Evolutionary conservation across 2,113 vertebrate species (phyloP), one percentile per base, ranked within the genome.

Genomic region (Ammodytes dubius): DNA sequence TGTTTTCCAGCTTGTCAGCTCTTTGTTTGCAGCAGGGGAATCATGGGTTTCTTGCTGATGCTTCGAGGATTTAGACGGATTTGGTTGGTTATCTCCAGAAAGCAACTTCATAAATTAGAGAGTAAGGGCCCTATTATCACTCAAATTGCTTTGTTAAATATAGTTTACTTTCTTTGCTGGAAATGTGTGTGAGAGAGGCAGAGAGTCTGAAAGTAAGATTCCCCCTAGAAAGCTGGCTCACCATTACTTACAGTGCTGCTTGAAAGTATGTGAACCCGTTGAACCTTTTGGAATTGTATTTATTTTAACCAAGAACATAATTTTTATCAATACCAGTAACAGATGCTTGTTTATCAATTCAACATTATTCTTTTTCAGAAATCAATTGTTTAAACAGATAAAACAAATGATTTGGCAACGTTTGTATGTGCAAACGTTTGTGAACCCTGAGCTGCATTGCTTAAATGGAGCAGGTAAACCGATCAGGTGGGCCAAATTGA

Each of bases 1-100:
- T 60, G n/a, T 76, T 85, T 81, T 88, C 65, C 40, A 61, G 54
- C 59, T 59, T 37, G 85, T 93, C 85, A 91, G 88, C 83, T 87
- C 60, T 91, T 93, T 88, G 42, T n/a, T 52, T 14, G 54, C 35
- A 70, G 66, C 61, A 15, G 45, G 17, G 73, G 27, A 71, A 58
- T 85, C 67, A 58, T 80, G 87, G 65, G 82, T 84, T 70, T 86
- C 43, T 66, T 71, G 77, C 80, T 85, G 85, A 70, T 66, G 81
- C 49, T 54, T 53, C 81, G 65, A 11, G 76, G 35, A 86, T 85
- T 87, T 72, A 67, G 42, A 49, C 50, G 64, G 61, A 85, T 88
- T 85, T 88, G 70, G 86, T 84, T 52, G 42, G 67, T 64, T 56
- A 42, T 78, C 58, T 85, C 52, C 53, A 65, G 45, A 82, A 77